Conservation (phyloP, 1,140 invertebrate genomes). For the Linepithema humile region DNA sequence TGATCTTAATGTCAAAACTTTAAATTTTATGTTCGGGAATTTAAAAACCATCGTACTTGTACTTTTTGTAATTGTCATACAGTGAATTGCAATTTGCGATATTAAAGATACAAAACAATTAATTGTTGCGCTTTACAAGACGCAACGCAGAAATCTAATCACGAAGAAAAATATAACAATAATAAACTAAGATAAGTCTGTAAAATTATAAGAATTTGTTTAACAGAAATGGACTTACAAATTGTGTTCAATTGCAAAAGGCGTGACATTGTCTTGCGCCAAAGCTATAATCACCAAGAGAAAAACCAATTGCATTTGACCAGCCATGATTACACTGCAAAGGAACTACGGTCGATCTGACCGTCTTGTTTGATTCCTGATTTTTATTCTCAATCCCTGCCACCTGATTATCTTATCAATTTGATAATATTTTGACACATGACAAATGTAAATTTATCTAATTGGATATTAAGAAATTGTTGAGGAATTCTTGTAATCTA, state of each 20-base stretch:
- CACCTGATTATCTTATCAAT: constrained; percentile 40
- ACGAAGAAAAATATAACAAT: neutral
- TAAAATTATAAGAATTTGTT: neutral
- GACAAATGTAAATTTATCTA: neutral
- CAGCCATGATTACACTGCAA: constrained; percentile 18
- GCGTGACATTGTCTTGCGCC: neutral
- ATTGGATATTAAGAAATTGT: neutral
- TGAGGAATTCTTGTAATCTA: neutral
- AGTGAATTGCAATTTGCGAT: neutral
- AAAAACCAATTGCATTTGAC: neutral
- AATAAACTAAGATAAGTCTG: neutral
- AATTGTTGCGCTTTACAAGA: neutral
- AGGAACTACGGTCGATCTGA: neutral
- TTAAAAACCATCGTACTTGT: neutral
- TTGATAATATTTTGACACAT: neutral
- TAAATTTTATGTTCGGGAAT: neutral
- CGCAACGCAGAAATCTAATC: neutral
- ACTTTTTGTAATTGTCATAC: neutral
- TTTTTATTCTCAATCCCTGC: constrained; percentile 43
- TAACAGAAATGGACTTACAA: constrained; percentile 11
- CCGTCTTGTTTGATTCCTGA: neutral
- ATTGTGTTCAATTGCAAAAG: neutral
- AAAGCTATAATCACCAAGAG: neutral
- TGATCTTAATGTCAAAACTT: neutral
- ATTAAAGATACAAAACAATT: neutral